These are phyloP conservation scores for Morpho achilles DNA, from an alignment of 2,888 invertebrate species.

Conservation along the genomic window DNA sequence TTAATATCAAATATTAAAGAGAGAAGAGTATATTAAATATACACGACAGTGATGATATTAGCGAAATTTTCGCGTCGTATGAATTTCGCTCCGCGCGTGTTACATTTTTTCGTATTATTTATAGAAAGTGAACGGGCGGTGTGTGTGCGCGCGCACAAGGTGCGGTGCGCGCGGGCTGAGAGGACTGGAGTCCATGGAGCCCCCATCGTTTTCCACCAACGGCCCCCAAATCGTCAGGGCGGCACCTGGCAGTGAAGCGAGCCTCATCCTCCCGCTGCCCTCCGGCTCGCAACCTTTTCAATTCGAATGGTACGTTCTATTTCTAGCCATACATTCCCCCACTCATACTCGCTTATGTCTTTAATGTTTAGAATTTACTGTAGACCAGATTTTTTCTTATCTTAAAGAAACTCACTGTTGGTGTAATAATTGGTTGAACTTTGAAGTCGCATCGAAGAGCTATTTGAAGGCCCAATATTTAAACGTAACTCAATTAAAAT, in stretches of 20 bases:
- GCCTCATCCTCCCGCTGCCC: constrained; percentile 49
- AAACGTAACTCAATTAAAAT: constrained; percentile 23
- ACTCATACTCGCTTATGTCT: constrained; percentile 16
- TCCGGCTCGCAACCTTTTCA: constrained; percentile 61
- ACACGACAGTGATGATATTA: constrained; percentile 41
- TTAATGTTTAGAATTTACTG: constrained; percentile 16
- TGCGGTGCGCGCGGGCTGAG: constrained; percentile 67
- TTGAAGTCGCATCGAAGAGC: too few species aligned
- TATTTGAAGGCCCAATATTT: constrained; percentile 5
- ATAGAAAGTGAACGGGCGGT: constrained; percentile 71
- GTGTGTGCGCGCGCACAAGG: constrained; percentile 61
- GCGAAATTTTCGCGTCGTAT: constrained; percentile 69
- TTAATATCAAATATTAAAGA: too few species aligned
- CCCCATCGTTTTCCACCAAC: constrained; percentile 57
- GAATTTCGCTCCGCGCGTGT: constrained; percentile 57
- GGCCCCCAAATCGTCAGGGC: constrained; percentile 51
- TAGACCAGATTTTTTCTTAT: not conserved
- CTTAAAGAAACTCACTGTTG: too few species aligned
- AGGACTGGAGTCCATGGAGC: constrained; percentile 70
- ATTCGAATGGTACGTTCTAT: constrained; percentile 60
- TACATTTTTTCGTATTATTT: constrained; percentile 75
- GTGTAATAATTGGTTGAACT: too few species aligned
- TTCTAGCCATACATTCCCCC: constrained; percentile 29
- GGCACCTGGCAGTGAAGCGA: constrained; percentile 54
- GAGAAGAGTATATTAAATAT: constrained; percentile 8